Base-by-base conservation (phyloP, 2,888 invertebrate genomes). In the Erebia aethiops region DNA sequence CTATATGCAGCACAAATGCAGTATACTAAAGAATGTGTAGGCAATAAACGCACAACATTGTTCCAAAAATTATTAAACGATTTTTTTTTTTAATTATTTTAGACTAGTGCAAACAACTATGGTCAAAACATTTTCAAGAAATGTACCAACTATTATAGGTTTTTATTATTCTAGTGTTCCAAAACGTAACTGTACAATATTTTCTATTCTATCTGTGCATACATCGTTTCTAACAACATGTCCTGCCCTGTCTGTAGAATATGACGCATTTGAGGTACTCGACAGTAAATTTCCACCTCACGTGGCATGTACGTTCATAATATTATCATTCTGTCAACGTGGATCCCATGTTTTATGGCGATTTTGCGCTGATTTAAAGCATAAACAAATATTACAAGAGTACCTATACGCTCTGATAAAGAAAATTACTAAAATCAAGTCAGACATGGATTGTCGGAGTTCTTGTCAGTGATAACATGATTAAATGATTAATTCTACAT, bases 251-350 rank as follows among this genome's bases (percentile, higher is more conserved):
- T 63, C 56, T 64, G 35, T 43, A 21, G 41, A 57, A 10, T 54
- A 18, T 67, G 67, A 70, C 69, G 61, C 67, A 70, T 51, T 58
- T 72, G 16, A 66, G 49, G 35, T 46, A 69, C 46, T 66, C 46
- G 58, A 69, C 69, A 67, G 69, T 67, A 69, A 54, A 57, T 54
- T 69, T 69, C 66, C 69, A 21, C n/a, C 21, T 57, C 65, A 70
- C 66, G 52, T 51, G 67, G 46, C 21, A 49, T 61, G 64, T 52
- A 60, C 52, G 60, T 13, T 58, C 60, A 52, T 62, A 62, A 71
- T 66, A 35, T 58, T 60, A 61, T 52, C 67, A 52, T 65, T 65
- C 65, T 52, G 58, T 70, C 58, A 58, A 60, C 46, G 54, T 21
- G 51, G 16, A 60, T 8, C 41, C 49, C 57, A 64, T 52, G 60